Base-by-base conservation (phyloP, 2,113 vertebrate species). In the Atractosteus spatula region DNA sequence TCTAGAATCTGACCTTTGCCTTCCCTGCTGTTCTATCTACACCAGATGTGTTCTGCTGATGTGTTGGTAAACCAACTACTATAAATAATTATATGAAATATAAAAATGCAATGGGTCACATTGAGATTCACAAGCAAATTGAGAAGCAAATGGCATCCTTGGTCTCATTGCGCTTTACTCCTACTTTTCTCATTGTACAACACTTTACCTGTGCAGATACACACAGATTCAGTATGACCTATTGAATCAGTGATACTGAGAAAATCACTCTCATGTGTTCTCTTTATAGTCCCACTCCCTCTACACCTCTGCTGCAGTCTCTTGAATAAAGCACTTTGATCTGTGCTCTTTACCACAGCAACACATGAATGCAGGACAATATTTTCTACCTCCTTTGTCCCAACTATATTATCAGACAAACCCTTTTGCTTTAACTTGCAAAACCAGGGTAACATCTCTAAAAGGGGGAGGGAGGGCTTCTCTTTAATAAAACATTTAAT, bases 271-370 rank as follows among this genome's bases (percentile, higher is more conserved):
- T 90, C 83, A 88, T 88, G 78, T 84, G 73, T 81, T 62, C 80
- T 66, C 69, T 62, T 74, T 76, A 75, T 75, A 70, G 74, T 45
- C 77, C 77, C 79, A 80, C 78, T 76, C 81, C 72, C 80, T 72
- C 66, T 70, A 70, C 76, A 77, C 70, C 77, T 72, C 78, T 76
- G 82, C 85, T 82, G 85, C 87, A 87, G 82, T 76, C 66, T 76
- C 66, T 79, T 71, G 74, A 74, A 84, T 83, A 86, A 82, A 91
- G 76, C 69, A 69, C 90, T 91, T 93, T 93, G 87, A 93, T 92
- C 80, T 81, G 75, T 71, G 5, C 5, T 45, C 17, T 62, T 47
- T 81, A 56, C 47, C 51, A 13, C 72, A 74, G 72, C 69, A 81
- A 81, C 79, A 78, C 79, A 81, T 84, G 78, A 80, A 76, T 83